Base-by-base conservation (phyloP, 2,888 invertebrate species). In the Trichacis sp. region DNA sequence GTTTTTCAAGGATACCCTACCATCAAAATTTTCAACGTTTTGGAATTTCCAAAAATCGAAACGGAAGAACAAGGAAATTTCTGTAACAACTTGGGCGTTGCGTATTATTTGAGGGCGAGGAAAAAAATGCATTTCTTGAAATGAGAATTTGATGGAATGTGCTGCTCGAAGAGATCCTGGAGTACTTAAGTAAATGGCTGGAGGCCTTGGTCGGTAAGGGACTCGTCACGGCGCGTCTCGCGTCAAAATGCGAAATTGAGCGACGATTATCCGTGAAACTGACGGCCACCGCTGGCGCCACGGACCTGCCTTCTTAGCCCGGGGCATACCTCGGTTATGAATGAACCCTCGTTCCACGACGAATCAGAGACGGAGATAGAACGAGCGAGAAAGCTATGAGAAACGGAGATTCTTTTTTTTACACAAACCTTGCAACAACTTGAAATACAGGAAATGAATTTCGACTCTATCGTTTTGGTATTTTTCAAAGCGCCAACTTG, bases 181-280 rank as follows among this genome's bases (percentile, higher is more conserved):
- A 19, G 12, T n/a, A n/a, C n/a, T n/a, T 46, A 40, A 12, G 40
- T 40, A 40, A 40, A 40, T 40, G 45, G 45, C 45, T 19, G 24
- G 20, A 3, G 20, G 36, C 40, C n/a, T 29, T 43, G 36, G 29
- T 24, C n/a, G n/a, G n/a, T n/a, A 33, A 33, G 47, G 63, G 51
- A 57, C 49, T 47, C 57, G 63, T 69, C 69, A 71, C 71, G 71
- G 69, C 63, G 64, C 60, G 68, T 72, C 72, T 74, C 74, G 74
- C 74, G 78, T 79, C 78, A 78, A 81, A 80, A 81, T 79, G 78
- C 74, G 75, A 81, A 81, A 81, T 79, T 76, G 80, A 80, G 76
- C 74, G 73, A 72, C 74, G 79, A 79, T 80, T 82, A 82, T 77
- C 80, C 79, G 71, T 78, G 74, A 80, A 83, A 84, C 82, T 83